These are phyloP conservation scores for Chrysolina americana DNA, from an alignment of 2,888 invertebrate species.

Conservation along the genomic window DNA sequence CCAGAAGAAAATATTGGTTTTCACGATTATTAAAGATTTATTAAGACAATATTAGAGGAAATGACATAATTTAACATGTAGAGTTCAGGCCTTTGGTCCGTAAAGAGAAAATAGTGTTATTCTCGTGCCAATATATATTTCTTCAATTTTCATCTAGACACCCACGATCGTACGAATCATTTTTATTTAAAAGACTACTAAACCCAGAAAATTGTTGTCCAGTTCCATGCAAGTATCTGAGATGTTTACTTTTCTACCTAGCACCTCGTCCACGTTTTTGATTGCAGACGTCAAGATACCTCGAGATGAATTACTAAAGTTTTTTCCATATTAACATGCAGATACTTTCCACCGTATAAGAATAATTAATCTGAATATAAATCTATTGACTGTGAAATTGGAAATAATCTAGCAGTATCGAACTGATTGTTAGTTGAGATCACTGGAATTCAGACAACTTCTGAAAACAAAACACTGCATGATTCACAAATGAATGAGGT, in stretches of 20 bases:
- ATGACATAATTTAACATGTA: not conserved
- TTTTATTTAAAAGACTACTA: not conserved
- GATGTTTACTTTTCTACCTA: not conserved
- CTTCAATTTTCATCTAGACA: not conserved
- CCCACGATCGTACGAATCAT: not conserved
- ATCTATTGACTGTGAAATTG: constrained; percentile 11
- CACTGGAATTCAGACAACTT: not conserved
- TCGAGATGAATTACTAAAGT: not conserved
- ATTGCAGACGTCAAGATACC: not conserved
- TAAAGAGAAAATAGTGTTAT: not conserved
- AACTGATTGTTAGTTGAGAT: constrained; percentile 2
- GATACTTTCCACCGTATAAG: not conserved
- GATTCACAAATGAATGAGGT: not conserved
- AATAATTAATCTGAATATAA: not conserved
- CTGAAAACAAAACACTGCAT: constrained; percentile 5
- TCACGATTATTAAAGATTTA: not conserved
- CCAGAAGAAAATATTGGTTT: not conserved
- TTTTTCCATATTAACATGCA: not conserved
- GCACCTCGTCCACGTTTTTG: not conserved
- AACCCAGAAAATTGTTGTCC: not conserved
- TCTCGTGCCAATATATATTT: not conserved
- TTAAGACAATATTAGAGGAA: not conserved
- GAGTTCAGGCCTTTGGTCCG: not conserved
- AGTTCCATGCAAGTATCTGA: not conserved
- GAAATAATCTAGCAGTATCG: not conserved